Evolutionary conservation across 1,140 invertebrate genomes (phyloP).

Genomic region (Eriocheir sinensis): DNA sequence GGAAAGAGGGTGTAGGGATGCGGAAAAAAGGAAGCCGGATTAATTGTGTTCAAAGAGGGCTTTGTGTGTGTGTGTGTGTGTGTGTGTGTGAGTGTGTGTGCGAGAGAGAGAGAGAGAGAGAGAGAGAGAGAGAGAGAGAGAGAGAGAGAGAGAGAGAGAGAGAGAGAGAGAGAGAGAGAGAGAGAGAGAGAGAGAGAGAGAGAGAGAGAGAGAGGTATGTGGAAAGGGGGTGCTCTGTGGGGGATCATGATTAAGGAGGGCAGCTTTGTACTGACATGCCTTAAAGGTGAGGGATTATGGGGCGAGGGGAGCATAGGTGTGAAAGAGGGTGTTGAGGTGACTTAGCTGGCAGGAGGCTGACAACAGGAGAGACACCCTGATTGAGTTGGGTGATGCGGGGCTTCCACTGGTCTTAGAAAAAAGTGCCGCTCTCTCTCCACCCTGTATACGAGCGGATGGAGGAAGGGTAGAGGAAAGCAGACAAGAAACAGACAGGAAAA

Average conservation of each 20-base stretch:
- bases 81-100: too few relatives aligned
- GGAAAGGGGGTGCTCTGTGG: background rate
- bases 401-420: background rate
- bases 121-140: background rate
- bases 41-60: background rate
- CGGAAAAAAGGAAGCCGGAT: background rate
- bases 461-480: background rate
- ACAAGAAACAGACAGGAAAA: background rate
- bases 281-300: slow-evolving; percentile 3
- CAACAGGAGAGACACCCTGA: background rate
- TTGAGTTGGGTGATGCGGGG: slow-evolving; percentile 19
- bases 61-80: too few relatives aligned
- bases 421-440: background rate
- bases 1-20: background rate
- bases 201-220: background rate
- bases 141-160: too few relatives aligned
- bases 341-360: background rate
- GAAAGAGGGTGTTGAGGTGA: slow-evolving; percentile 14
- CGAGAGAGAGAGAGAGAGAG: background rate
- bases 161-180: background rate
- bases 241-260: slow-evolving; percentile 1
- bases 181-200: background rate
- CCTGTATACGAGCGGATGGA: background rate
- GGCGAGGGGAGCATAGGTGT: background rate
- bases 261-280: background rate